Evolutionary conservation across 2,888 invertebrate species (phyloP).

Genomic region (Trissolcus brochymenae): DNA sequence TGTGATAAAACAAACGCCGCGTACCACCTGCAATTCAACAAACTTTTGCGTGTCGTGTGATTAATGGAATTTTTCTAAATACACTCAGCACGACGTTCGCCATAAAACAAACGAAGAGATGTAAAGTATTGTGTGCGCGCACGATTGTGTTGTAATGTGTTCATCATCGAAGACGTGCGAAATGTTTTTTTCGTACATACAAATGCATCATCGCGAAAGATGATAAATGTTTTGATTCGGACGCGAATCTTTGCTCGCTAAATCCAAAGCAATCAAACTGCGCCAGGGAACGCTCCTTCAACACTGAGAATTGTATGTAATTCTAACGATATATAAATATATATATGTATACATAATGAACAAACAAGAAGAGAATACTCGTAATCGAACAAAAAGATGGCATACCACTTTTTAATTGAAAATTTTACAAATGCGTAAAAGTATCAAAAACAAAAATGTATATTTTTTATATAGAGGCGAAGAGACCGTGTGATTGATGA

Average conservation of each 20-base stretch:
- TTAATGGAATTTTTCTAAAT: too few species aligned
- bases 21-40: too few species aligned
- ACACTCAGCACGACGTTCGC: too few species aligned
- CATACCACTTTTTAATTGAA: conserved; percentile 55
- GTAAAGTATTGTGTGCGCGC: too few species aligned
- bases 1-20: too few species aligned
- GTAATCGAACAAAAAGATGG: conserved; percentile 46
- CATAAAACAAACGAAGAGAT: too few species aligned
- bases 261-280: conserved; percentile 14
- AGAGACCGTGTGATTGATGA: conserved; percentile 59
- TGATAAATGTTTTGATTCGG: background rate
- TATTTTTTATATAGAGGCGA: conserved; percentile 58
- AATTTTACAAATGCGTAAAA: conserved; percentile 54
- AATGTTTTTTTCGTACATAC: background rate
- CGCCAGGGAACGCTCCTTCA: background rate
- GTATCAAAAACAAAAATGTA: conserved; percentile 58
- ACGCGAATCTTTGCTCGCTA: background rate
- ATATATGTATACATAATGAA: conserved; percentile 1
- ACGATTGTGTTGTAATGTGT: conserved; percentile 1
- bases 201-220: background rate
- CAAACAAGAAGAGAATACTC: conserved; percentile 23
- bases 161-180: background rate
- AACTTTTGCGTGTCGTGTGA: too few species aligned
- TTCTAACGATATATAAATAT: conserved; percentile 7
- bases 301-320: conserved; percentile 11